phyloP scores from a whole-genome alignment of 2,888 invertebrate species.

The Micoletzkya japonica region DNA sequence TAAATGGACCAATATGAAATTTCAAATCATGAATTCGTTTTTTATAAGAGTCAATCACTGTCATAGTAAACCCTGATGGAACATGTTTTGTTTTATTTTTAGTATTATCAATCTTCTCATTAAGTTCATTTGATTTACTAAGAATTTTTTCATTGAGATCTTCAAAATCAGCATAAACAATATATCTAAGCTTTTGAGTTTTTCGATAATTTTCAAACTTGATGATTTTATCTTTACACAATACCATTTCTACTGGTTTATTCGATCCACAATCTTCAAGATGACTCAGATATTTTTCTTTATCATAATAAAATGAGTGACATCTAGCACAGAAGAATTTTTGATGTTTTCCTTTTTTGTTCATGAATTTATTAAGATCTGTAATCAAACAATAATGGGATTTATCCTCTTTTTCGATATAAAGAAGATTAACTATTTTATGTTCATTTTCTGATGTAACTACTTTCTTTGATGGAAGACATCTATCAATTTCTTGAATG shows the following conservation, averaged over 20 bases:
- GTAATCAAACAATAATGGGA: conserved; percentile 37
- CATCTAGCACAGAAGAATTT: conserved; percentile 37
- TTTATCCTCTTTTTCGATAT: conserved; percentile 33
- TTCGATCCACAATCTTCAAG: conserved; percentile 38
- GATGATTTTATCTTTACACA: conserved; percentile 31
- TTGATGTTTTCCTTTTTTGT: conserved; percentile 30
- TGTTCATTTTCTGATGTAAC: conserved; percentile 24
- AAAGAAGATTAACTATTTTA: conserved; percentile 36
- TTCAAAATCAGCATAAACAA: conserved; percentile 41
- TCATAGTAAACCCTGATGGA: conserved; percentile 31
- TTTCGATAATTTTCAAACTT: conserved; percentile 37
- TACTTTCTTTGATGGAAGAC: conserved; percentile 31
- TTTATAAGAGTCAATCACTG: conserved; percentile 27
- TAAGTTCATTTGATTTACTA: conserved; percentile 31
- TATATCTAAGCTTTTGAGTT: conserved; percentile 41
- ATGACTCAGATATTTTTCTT: conserved; percentile 36
- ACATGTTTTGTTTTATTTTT: conserved; percentile 36
- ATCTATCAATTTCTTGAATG: conserved; percentile 18
- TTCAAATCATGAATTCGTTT: conserved; percentile 27
- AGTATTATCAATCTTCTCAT: too few species aligned
- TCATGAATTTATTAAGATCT: conserved; percentile 35
- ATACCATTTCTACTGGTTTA: conserved; percentile 33
- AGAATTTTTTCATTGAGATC: conserved; percentile 29
- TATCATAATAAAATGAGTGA: conserved; percentile 31
- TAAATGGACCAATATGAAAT: conserved; percentile 31